A percentile compares a stretch with the other conserved stretches of the same genome.
These are phyloP conservation scores for Molossus molossus DNA, from an alignment of 2,797 vertebrate genomes.

Conservation along the genomic window DNA sequence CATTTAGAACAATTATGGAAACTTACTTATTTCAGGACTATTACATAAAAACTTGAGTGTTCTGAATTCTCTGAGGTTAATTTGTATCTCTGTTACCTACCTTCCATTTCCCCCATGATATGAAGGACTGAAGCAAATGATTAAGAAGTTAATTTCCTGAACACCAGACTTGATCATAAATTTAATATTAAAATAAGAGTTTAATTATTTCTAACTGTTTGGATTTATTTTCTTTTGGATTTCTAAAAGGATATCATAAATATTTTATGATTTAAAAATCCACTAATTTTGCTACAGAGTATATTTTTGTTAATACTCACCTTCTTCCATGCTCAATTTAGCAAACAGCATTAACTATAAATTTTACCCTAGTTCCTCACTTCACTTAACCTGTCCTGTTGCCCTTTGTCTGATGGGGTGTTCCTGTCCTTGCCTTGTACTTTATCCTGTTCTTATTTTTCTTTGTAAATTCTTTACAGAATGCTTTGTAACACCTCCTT, in stretches of 20 bases:
- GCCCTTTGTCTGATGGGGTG: not conserved
- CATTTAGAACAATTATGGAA: not conserved
- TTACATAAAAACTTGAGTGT: not conserved
- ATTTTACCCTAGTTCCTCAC: not conserved
- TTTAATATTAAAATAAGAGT: constrained; percentile 8
- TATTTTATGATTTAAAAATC: not conserved
- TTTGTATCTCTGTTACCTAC: not conserved
- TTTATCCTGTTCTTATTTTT: not conserved
- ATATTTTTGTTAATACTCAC: not conserved
- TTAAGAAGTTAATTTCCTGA: not conserved
- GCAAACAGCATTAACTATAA: not conserved
- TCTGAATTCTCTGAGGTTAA: not conserved
- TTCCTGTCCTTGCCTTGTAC: not conserved
- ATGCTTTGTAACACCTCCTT: not conserved
- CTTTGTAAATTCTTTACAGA: not conserved
- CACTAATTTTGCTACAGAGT: not conserved
- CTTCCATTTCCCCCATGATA: not conserved
- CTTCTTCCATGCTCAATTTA: not conserved
- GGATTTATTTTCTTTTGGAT: not conserved
- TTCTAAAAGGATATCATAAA: not conserved
- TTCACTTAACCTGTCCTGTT: not conserved
- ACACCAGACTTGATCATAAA: not conserved
- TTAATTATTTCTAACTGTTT: constrained; percentile 42
- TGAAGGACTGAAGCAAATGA: not conserved
- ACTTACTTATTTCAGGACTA: not conserved